phyloP scores from a whole-genome alignment of 23 tunicate genomes.

The Diplosoma virens region DNA sequence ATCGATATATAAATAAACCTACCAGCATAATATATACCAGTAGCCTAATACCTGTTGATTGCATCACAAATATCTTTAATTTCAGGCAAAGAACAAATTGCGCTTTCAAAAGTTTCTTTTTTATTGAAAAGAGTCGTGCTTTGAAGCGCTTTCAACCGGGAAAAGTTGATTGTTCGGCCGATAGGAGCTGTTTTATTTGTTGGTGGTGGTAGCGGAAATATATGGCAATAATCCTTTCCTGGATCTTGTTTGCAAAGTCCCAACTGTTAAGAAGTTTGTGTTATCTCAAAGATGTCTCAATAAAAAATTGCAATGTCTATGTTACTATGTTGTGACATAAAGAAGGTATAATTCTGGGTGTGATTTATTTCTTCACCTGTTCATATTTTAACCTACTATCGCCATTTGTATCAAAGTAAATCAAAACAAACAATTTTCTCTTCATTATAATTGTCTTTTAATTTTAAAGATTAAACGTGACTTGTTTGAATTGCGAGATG shows the following conservation, averaged over 20 bases:
- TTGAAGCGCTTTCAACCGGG: not conserved
- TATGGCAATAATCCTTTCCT: conserved; percentile 66
- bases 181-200: no score
- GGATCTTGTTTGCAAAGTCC: conserved; percentile 76
- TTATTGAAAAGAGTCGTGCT: not conserved
- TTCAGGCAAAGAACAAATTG: conserved; percentile 60
- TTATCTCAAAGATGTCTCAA: no score
- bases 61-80: conserved; percentile 49
- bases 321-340: no score
- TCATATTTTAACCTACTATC: no score
- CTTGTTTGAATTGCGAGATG: no score
- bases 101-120: not conserved
- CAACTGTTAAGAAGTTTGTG: conserved; percentile 32
- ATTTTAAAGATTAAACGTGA: no score
- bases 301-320: no score
- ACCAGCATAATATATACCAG: not conserved
- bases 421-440: no score
- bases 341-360: no score
- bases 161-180: not conserved
- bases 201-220: conserved; percentile 58
- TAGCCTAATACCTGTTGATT: conserved; percentile 30
- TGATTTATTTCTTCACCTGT: no score
- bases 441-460: no score
- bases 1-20: not conserved
- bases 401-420: no score